These are phyloP conservation scores for Ascidia mentula DNA, from an alignment of 23 tunicate species.

Conservation along the genomic window DNA sequence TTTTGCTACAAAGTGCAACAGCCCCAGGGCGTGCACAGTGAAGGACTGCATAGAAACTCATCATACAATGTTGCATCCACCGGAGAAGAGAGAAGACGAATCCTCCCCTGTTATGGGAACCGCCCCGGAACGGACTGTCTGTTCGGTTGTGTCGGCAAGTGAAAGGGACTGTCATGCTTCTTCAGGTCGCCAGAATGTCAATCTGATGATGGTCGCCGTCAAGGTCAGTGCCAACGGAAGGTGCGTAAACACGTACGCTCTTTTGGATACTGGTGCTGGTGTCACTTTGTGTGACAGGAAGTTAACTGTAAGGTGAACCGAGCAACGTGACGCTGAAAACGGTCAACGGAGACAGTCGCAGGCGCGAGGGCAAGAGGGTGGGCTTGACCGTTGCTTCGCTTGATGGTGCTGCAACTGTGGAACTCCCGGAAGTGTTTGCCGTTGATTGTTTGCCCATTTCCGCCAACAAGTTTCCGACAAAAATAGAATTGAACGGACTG, in stretches of 20 bases:
- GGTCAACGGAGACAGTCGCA: slow-evolving; percentile 9
- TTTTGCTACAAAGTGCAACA: not conserved
- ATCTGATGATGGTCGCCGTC: not conserved
- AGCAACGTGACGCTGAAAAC: slow-evolving; percentile 3
- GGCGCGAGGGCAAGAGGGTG: not conserved
- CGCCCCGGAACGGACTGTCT: not conserved
- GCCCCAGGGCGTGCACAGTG: slow-evolving; percentile 9
- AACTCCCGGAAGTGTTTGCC: not conserved
- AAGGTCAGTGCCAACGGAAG: not conserved
- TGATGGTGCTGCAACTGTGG: not conserved
- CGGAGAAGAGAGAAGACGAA: not conserved
- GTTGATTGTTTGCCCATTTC: slow-evolving; percentile 2
- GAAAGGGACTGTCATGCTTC: slow-evolving; percentile 5
- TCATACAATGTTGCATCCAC: slow-evolving; percentile 9
- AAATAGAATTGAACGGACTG: too few species aligned
- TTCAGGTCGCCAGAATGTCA: not conserved
- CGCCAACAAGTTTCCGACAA: too few species aligned
- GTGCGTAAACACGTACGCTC: not conserved
- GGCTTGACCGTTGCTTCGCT: not conserved
- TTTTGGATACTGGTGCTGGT: too few species aligned
- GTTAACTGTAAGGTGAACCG: not conserved
- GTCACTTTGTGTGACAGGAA: not conserved
- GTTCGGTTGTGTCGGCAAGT: slow-evolving; percentile 4
- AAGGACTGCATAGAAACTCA: not conserved
- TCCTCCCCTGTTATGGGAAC: not conserved